Percentiles rank a stretch among this genome's conserved stretches.
Conservation (phyloP, 2,797 vertebrate genomes). For the Acomys russatus region DNA sequence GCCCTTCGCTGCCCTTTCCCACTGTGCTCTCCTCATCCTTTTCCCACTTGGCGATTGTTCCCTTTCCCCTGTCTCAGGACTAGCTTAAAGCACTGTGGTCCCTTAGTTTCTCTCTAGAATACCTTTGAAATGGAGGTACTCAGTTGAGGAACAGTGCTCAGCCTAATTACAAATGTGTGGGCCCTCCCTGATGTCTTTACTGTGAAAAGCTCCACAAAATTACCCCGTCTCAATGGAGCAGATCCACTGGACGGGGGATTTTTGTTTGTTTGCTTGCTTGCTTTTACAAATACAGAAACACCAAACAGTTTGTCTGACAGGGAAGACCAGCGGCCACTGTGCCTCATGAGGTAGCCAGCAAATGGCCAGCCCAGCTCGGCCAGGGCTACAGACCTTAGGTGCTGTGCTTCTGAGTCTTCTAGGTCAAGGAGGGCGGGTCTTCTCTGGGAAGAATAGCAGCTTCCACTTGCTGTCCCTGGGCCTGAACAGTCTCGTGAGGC, state of each 20-base stretch:
- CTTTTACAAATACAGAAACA: neutral
- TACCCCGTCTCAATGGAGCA: rapidly evolving
- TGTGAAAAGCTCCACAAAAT: neutral
- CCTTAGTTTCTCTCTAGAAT: neutral
- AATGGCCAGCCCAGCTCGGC: neutral
- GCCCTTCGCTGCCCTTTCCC: neutral
- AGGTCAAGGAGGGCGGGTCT: neutral
- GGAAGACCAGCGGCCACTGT: neutral
- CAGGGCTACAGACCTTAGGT: neutral
- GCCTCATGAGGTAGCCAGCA: neutral
- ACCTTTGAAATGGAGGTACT: neutral
- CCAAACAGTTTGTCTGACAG: neutral
- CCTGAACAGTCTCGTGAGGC: rapidly evolving
- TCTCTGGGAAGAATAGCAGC: neutral
- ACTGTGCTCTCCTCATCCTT: too few relatives aligned
- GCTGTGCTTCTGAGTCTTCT: neutral
- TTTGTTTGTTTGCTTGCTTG: neutral
- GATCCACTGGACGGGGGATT: neutral
- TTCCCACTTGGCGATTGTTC: rapidly evolving
- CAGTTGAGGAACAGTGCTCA: neutral
- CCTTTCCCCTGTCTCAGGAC: neutral
- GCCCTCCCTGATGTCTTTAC: rapidly evolving
- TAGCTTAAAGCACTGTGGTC: neutral
- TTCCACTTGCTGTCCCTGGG: rapidly evolving
- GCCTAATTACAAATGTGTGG: neutral